Base-by-base conservation (phyloP, 1,140 invertebrate species). In the Magallana angulata region DNA sequence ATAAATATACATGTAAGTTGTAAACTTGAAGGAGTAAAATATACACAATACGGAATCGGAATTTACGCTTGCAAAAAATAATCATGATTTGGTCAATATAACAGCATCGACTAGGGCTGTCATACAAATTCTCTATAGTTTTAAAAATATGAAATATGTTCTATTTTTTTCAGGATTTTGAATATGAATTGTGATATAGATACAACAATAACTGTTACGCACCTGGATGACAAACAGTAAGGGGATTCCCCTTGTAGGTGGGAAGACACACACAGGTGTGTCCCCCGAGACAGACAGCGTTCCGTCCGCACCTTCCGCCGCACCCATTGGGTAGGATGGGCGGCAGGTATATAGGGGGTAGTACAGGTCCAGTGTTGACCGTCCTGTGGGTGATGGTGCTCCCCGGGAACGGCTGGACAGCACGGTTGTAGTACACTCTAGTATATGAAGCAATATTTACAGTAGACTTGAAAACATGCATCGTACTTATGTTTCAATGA, bases 231-330 rank as follows among this genome's bases (percentile, higher is more conserved):
- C 68, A 76, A 7, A 76, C 24, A 2, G 68, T 76, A 3, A 76
- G 18, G 24, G 68, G 68, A 30, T 76, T 76, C 30, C 68, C 68
- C 24, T 11, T 24, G 14, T 36, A 76, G 24, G 68, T 76, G 7
- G 68, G 68, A 3, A 18, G 24, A 76, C 68, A 76, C 1, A 76
- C 68, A 30, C 68, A 76, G 9, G 68, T 76, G 11, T 76, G 68
- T 24, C 68, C 68, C 68, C 68, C 68, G 12, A 76, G 36, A 24
- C 68, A 76, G 18, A 76, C 68, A 30, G 68, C 68, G 8, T 76
- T 76, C 9, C 68, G 8, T 1, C 68, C 68, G 36, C 68, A 76
- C 18, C 11, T 8, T 0, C 68, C 68, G 3, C 68, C 68, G 36
- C 68, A 76, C 2, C 68, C 68, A 12, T 9, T 30, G 8, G 68